Conservation (phyloP, 2,113 vertebrate genomes). For the Nanorana parkeri region DNA sequence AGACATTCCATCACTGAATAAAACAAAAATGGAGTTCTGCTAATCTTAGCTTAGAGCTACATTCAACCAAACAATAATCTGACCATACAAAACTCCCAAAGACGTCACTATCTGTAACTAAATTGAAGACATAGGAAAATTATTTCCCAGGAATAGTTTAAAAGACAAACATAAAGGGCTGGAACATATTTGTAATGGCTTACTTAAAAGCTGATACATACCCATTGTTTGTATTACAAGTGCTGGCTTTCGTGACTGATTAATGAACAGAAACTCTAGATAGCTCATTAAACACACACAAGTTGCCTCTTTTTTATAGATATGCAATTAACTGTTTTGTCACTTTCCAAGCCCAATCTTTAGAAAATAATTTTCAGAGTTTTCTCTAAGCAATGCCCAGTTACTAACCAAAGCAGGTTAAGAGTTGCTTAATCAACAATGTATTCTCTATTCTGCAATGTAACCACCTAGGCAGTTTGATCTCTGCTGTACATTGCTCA, state of each 20-base stretch:
- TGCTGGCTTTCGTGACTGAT: background rate
- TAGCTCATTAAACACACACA: background rate
- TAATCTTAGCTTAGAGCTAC: background rate
- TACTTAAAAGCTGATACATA: background rate
- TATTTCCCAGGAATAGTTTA: background rate
- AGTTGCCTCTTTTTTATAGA: background rate
- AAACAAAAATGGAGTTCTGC: too few species aligned
- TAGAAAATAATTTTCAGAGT: background rate
- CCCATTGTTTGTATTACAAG: slow-evolving; percentile 7
- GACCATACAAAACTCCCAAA: background rate
- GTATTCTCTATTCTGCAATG: slow-evolving; percentile 25
- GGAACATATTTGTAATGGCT: slow-evolving; percentile 19
- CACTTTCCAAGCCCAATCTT: background rate
- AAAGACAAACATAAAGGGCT: slow-evolving; percentile 11
- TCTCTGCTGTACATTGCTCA: slow-evolving; percentile 2
- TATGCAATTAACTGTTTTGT: slow-evolving; percentile 12
- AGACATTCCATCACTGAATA: too few species aligned
- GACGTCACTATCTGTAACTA: background rate
- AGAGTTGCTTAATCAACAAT: slow-evolving; percentile 9
- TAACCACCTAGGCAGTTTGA: slow-evolving; percentile 4
- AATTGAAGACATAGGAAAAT: slow-evolving; percentile 7
- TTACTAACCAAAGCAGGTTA: background rate
- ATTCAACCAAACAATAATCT: background rate
- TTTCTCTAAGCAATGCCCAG: background rate
- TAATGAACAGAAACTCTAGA: background rate